Evolutionary conservation across 2,113 vertebrate genomes (phyloP), one percentile per base, ranked within the genome.

Genomic region (Ctenodactylus gundi): DNA sequence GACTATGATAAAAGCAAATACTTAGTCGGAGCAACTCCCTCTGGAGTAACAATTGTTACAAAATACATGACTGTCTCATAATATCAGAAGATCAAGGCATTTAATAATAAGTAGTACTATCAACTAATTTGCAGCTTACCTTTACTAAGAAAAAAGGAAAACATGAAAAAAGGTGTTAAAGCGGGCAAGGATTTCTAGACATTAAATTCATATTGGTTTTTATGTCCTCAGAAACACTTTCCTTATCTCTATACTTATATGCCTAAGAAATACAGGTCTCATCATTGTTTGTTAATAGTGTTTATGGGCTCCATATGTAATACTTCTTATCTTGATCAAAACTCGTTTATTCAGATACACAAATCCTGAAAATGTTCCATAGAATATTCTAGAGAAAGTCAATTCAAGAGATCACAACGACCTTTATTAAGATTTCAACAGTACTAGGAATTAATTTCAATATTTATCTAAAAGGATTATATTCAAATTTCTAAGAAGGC

Each of bases 51-150:
- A 41, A 53, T 25, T 80, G 4, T 58, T 76, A n/a, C 36, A 20
- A 90, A 64, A 46, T 51, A 75, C 34, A n/a, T 65, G 80, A 64
- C 0, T 86, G 31, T 72, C 60, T 91, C 41, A 46, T 75, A 49
- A 44, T 9, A 10, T 20, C 3, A 29, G 62, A 18, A 83, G 7
- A 21, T 44, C 57, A 78, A 73, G 49, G 10, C 34, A 87, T 46
- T 93, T 68, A 93, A n/a, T n/a, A n/a, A n/a, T n/a, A n/a, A 92
- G 64, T 93, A n/a, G 65, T 12, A 68, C 5, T 88, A 25, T 90
- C 68, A 89, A 81, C 1, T 68, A 53, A 77, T 34, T 85, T 88
- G 17, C 44, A 76, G 25, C 39, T 89, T 41, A 53, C 36, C 41
- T 93, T 67, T 34, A 7, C 41, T 94, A 57, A 76, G 36, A 3